Base-by-base conservation (phyloP, 2,113 vertebrate species). In the Alligator mississippiensis region DNA sequence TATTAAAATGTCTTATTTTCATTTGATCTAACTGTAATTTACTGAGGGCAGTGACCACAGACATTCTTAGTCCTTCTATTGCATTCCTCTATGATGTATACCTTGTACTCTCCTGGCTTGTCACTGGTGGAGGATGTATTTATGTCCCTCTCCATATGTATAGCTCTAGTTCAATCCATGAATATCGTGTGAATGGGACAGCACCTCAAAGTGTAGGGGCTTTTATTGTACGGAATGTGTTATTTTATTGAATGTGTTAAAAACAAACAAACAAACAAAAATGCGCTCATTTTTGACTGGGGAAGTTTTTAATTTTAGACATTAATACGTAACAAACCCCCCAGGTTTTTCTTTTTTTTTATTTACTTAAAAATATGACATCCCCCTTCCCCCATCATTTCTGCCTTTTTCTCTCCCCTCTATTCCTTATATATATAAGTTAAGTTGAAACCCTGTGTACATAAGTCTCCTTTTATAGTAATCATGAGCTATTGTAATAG, bases 11-110 rank as follows among this genome's bases (percentile, higher is more conserved):
- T 88, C 92, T 34, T 92, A 5, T 74, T 97, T 93, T 95, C 68
- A 88, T 97, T 95, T 96, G 91, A 97, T 96, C 85, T 93, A 54
- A 59, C 86, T 82, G 11, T 70, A 84, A 76, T 97, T 92, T 86
- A 88, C 63, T 80, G 84, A 88, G 5, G 72, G 28, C 57, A 78
- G 75, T 96, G 96, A 88, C 88, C 88, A 91, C 80, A 58, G 54
- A 81, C 88, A 93, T 93, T 83, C 92, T 21, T 94, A 94, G 96
- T 94, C 92, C 88, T 54, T 47, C 66, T 90, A n/a, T 89, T 92
- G 92, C 91, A 95, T 93, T 89, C 89, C 58, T 72, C 59, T 85
- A 21, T 88, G 79, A 74, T 89, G 94, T 95, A 89, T 70, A 61
- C 57, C 89, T 55, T 77, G 27, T 90, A 87, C 77, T 74, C 87